phyloP scores from a whole-genome alignment of 1,140 invertebrate genomes.

The Caerostris darwini region DNA sequence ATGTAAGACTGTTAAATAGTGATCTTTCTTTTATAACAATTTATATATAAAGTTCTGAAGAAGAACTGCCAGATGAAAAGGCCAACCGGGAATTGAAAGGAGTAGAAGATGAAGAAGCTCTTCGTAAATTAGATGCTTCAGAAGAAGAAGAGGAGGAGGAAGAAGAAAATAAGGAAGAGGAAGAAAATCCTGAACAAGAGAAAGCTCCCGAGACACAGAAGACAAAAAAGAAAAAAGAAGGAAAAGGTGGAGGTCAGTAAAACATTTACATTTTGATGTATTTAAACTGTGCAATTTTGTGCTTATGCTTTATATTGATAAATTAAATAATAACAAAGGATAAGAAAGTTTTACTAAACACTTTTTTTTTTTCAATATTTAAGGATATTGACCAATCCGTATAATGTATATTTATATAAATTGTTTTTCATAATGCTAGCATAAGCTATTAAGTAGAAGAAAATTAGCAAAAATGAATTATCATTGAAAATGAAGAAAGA shows the following conservation, averaged over 20 bases:
- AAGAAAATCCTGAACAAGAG: conserved; percentile 79
- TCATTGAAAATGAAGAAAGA: no score
- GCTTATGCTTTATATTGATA: not conserved
- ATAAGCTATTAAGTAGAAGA: no score
- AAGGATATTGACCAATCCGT: no score
- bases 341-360: no score
- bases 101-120: conserved; percentile 94
- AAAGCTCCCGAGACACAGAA: conserved; percentile 82
- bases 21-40: conserved; percentile 84
- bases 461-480: no score
- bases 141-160: conserved; percentile 95
- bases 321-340: not conserved
- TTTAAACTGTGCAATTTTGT: not conserved
- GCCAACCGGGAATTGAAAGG: conserved; percentile 86
- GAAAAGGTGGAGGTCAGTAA: conserved; percentile 79
- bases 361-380: no score
- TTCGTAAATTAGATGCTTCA: conserved; percentile 92
- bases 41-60: conserved; percentile 80
- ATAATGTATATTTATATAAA: no score
- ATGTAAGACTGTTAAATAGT: conserved; percentile 80
- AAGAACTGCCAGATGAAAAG: conserved; percentile 87
- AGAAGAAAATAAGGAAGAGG: conserved; percentile 82
- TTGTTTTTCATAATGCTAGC: no score
- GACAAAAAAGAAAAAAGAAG: conserved; percentile 84
- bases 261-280: not conserved